These are phyloP conservation scores for Meloidogyne chitwoodi DNA, from an alignment of 1,140 invertebrate genomes.

Conservation along the genomic window DNA sequence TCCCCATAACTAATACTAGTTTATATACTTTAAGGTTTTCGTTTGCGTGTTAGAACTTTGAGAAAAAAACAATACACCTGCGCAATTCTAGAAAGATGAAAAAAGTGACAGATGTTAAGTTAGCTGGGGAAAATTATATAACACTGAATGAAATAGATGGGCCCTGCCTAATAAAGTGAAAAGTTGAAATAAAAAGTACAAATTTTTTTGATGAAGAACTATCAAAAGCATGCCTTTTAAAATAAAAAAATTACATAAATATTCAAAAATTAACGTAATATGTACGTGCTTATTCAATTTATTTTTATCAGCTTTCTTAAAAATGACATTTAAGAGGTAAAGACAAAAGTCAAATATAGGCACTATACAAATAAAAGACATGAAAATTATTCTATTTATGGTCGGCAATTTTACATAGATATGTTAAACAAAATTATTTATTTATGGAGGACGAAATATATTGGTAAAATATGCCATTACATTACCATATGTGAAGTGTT, in stretches of 20 bases:
- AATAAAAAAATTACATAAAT: neutral
- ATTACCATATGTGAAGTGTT: too few relatives aligned
- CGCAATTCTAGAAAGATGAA: neutral
- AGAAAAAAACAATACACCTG: neutral
- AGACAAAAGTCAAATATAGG: neutral
- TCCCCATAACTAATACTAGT: too few relatives aligned
- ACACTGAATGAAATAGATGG: neutral
- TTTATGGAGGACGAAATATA: too few relatives aligned
- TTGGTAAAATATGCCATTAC: neutral
- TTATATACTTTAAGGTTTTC: neutral
- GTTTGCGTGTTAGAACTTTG: neutral
- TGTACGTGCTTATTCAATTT: too few relatives aligned
- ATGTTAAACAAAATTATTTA: too few relatives aligned
- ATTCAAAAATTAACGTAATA: too few relatives aligned
- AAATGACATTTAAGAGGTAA: neutral
- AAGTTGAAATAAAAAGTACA: too few relatives aligned
- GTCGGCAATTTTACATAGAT: too few relatives aligned
- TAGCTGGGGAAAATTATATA: neutral
- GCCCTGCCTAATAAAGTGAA: too few relatives aligned
- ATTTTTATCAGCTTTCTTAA: neutral
- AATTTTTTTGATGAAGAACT: too few relatives aligned
- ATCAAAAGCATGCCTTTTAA: neutral
- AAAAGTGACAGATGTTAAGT: neutral
- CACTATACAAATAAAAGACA: too few relatives aligned
- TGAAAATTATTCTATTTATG: too few relatives aligned